Evolutionary conservation across 2,888 invertebrate genomes (phyloP), one percentile per base, ranked within the genome.

Genomic region (Drosophila kambysellisi): DNA sequence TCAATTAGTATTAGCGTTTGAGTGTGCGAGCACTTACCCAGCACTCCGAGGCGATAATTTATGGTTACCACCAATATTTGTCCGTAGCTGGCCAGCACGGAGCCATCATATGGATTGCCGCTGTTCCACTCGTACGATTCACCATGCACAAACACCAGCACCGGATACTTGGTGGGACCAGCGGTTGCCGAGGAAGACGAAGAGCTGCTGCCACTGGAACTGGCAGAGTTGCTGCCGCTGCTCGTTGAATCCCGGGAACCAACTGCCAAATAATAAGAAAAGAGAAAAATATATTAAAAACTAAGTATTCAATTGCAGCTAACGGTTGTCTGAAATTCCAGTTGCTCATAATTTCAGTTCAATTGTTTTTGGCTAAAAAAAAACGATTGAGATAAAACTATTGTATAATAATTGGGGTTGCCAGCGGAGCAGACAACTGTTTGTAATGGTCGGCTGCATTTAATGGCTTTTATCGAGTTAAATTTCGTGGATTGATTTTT

Each of bases 101-200:
- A 97, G 62, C 98, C 99, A 92, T 99, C 99, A 94, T 99, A 99
- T 0, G 99, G 98, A 94, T 99, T 99, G 62, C 99, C 99, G 53
- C 98, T 98, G 93, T 98, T 98, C 97, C 98, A 99, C 93, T 99
- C 98, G 94, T 98, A 99, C 89, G 98, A 98, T 93, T 97, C 96
- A 5, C 99, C 99, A 92, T 99, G 99, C 71, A 99, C 97, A 94
- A 98, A 98, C 62, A 99, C 98, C 93, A 99, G 95, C 67, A 99
- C 98, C 29, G 98, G 98, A 92, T 96, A 97, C 91, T 95, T 95
- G 7, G 94, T 92, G 33, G 90, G 93, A 91, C 87, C 93, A 91
- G 88, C 93, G 88, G 82, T 54, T 20, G 84, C 66, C 1, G 83
- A 76, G 1, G 83, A 76, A 3, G 85, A 76, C 3, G 95, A 92